Base-by-base conservation (phyloP, 2,888 invertebrate species). In the Euzetes globulus region DNA sequence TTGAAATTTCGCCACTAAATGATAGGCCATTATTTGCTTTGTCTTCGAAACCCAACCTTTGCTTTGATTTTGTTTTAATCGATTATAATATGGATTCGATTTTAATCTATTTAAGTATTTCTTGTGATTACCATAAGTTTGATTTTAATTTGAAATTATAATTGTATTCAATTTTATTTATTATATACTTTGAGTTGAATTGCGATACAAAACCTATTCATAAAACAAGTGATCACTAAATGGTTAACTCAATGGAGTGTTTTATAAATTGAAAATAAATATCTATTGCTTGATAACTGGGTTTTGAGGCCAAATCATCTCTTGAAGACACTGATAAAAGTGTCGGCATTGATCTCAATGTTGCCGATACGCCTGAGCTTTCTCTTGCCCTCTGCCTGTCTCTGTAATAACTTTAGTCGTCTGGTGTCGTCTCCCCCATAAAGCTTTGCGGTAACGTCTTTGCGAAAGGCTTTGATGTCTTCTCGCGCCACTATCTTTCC, bases 311-410 rank as follows among this genome's bases (percentile, higher is more conserved):
- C n/a, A n/a, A n/a, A n/a, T 41, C 77, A 80, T 77, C 79, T 79
- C 82, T 92, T 94, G 50, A 97, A 84, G 73, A 96, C 89, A 83
- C 93, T 89, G 79, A 97, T 91, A 82, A 98, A 98, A 1, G 94
- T 94, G 82, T 97, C 90, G 82, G 93, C 88, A 2, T 97, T 95
- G 79, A 98, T 86, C 80, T 90, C 88, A 78, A 99, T 90, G 81
- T 93, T 94, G 70, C 94, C 96, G 76, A 96, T 87, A 86, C 89
- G 88, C 80, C 91, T 88, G 92, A 98, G 91, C 83, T 89, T 89
- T 83, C 92, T 93, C 83, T 98, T 98, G 9, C 97, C 97, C 80
- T 94, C 94, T 0, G 91, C 87, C 85, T 99, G 98, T 80, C 90
- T 88, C 77, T 89, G 89, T 25, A 98, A 83, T 45, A 98, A 85